Evolutionary conservation across 1,140 invertebrate species (phyloP), one percentile per base, ranked within the genome.

Genomic region (Neodiprion virginianus): DNA sequence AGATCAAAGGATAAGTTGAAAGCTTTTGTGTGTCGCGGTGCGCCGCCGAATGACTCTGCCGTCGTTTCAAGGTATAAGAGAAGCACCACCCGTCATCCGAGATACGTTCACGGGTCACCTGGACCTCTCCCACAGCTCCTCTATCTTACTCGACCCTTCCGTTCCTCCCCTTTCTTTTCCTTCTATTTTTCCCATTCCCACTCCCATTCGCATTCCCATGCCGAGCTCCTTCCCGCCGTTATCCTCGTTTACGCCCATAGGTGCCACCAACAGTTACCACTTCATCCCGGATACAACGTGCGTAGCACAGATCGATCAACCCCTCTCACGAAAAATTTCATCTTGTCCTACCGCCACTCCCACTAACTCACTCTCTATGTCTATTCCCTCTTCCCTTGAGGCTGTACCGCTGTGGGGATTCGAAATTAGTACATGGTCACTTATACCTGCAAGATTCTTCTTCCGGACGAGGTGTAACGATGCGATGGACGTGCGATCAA

Each of bases 1-100:
- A 61, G 53, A 61, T 61, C 53, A 61, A 61, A 61, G n/a, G 53
- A 61, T 61, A 61, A 61, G 53, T 61, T 61, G n/a, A 61, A 61
- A 61, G 53, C 53, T 61, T 61, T 61, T 61, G 53, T 61, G 8
- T 61, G 53, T 61, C 53, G 28, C 28, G 28, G 28, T 5, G 28
- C 28, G 28, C 28, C 28, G 28, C 28, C 28, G 28, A 40, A 40
- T 40, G 28, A 40, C 28, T 40, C 28, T 5, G 5, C 28, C 28
- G 28, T 40, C 28, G 28, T 40, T 40, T 40, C 28, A 40, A 40
- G 28, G 28, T 40, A 40, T 40, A 40, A 40, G 28, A 40, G 28
- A 40, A 40, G 28, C 28, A 40, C 28, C 28, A 40, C 28, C 28
- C 28, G 28, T 40, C 28, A 40, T 40, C 1, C 28, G 28, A 40